These are phyloP conservation scores for Drosophila albomicans DNA, from an alignment of 1,140 invertebrate genomes.

Conservation along the genomic window DNA sequence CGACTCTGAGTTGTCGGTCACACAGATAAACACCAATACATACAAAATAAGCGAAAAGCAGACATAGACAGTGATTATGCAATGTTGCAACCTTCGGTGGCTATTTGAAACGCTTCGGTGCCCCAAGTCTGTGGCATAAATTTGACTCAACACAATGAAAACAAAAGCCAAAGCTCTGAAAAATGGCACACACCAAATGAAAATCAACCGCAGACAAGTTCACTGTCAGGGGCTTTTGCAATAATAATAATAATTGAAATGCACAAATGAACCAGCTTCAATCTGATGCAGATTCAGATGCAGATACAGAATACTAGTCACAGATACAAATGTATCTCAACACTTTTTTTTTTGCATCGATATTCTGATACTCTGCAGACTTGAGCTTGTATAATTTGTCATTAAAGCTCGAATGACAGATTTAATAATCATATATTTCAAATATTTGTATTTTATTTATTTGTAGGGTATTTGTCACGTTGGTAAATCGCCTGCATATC, in stretches of 20 bases:
- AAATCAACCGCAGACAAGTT: conserved; percentile 57
- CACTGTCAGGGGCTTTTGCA: conserved; percentile 59
- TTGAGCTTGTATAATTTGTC: no score
- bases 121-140: conserved; percentile 32
- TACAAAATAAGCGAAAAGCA: no score
- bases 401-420: no score
- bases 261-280: neutral
- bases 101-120: conserved; percentile 38
- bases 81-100: conserved; percentile 37
- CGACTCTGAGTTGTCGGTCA: neutral
- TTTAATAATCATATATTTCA: neutral
- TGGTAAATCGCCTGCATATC: neutral
- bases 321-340: no score
- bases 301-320: neutral
- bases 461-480: neutral
- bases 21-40: neutral
- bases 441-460: neutral
- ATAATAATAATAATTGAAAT: conserved; percentile 19
- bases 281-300: neutral
- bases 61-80: conserved; percentile 16
- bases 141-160: conserved; percentile 21
- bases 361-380: neutral
- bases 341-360: neutral
- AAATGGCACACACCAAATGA: conserved; percentile 16
- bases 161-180: conserved; percentile 15